Conservation (phyloP, 2,888 invertebrate genomes). For the Lycocerus yunnanus region DNA sequence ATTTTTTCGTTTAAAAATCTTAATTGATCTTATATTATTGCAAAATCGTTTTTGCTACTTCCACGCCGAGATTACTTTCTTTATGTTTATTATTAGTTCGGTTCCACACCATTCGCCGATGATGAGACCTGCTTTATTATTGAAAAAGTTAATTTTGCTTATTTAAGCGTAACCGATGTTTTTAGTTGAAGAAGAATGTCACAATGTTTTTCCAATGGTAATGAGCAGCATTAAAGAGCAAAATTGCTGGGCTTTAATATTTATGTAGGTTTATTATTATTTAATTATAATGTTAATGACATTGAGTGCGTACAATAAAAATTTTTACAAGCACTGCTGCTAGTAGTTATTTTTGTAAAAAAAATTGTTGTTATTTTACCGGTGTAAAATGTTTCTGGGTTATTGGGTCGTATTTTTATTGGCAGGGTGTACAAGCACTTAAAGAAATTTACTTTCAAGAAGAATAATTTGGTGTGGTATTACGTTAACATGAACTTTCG, state of each 20-base stretch:
- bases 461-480: not conserved
- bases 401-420: not conserved
- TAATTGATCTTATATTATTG: not conserved
- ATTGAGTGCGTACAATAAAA: not conserved
- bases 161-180: not conserved
- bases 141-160: not conserved
- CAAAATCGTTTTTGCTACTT: not conserved
- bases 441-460: constrained; percentile 1
- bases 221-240: not conserved
- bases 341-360: not conserved
- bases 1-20: not conserved
- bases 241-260: not conserved
- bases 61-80: not conserved
- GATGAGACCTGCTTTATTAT: not conserved
- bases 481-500: constrained; percentile 3
- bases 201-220: not conserved
- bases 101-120: not conserved
- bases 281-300: not conserved
- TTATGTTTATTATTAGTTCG: not conserved
- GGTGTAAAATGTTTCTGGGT: not conserved
- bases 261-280: not conserved
- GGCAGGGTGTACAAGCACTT: not conserved
- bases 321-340: not conserved
- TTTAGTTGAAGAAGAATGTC: not conserved
- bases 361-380: not conserved